A percentile compares a stretch with the other conserved stretches of the same genome.
Conservation (phyloP, 2,113 vertebrate genomes). For the Scomber scombrus region DNA sequence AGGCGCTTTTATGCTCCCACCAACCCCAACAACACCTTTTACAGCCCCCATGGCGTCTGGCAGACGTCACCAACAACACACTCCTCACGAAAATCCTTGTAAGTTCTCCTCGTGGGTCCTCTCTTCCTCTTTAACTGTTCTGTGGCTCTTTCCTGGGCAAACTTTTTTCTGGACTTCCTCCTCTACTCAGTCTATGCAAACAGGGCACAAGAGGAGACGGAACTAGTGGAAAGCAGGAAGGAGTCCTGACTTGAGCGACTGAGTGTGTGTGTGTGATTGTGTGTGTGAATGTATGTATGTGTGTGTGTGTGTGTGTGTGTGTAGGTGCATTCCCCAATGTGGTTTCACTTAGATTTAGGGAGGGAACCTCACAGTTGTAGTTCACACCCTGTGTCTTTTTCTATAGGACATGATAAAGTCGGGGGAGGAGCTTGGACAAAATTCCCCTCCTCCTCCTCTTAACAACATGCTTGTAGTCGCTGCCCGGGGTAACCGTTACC, state of each 20-base stretch:
- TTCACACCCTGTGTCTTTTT: constrained; percentile 69
- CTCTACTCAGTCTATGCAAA: constrained; percentile 46
- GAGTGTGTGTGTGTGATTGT: constrained; percentile 46
- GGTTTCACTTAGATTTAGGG: constrained; percentile 80
- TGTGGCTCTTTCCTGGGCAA: constrained; percentile 25
- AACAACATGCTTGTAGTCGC: constrained; percentile 58
- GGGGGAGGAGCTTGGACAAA: constrained; percentile 62
- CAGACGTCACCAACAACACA: constrained; percentile 46
- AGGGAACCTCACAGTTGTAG: constrained; percentile 64
- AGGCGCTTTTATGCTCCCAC: constrained; percentile 33
- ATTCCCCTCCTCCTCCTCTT: constrained; percentile 50
- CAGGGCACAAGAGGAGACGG: constrained; percentile 62
- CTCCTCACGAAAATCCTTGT: constrained; percentile 46
- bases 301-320: constrained; percentile 40
- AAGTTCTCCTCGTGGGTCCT: constrained; percentile 27
- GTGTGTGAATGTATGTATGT: constrained; percentile 40
- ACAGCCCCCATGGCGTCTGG: constrained; percentile 45
- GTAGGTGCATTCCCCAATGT: constrained; percentile 76
- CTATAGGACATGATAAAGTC: constrained; percentile 60
- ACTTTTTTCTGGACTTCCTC: constrained; percentile 61
- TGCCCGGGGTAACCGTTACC: constrained; percentile 65
- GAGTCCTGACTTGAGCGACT: constrained; percentile 68
- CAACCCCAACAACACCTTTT: constrained; percentile 37
- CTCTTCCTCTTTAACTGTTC: constrained; percentile 11
- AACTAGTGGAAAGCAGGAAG: constrained; percentile 82